Conservation (phyloP, 2,797 vertebrate genomes). For the Pitangus sulphuratus region DNA sequence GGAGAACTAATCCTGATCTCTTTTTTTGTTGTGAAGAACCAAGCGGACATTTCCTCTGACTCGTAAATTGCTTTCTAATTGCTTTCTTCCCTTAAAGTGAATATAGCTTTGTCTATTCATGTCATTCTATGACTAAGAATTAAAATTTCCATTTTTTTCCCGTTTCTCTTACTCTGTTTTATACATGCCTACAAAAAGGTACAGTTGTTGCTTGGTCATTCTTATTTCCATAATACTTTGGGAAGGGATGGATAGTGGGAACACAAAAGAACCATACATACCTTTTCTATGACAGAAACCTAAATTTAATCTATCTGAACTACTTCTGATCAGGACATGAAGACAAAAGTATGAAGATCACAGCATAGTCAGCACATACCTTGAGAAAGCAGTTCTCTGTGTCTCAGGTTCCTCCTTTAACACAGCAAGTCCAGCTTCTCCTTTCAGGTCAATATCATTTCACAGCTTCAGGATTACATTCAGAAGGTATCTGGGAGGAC, state of each 20-base stretch:
- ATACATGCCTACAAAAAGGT: background rate
- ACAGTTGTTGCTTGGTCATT: background rate
- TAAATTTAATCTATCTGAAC: background rate
- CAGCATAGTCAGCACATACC: background rate
- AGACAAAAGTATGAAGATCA: background rate
- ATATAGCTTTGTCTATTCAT: background rate
- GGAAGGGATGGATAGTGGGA: background rate
- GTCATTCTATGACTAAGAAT: background rate
- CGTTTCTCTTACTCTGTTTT: background rate
- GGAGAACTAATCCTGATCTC: background rate
- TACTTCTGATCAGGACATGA: background rate
- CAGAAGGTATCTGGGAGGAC: background rate
- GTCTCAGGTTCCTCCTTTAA: background rate
- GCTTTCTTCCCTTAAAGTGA: background rate
- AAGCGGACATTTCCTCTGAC: background rate
- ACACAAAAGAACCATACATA: background rate
- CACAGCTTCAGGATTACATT: background rate
- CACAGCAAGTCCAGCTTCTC: background rate
- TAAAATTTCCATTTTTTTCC: background rate
- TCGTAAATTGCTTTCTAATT: slow-evolving; percentile 20
- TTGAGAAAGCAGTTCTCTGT: background rate
- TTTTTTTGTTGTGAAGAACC: background rate
- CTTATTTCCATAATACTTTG: background rate
- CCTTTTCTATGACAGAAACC: background rate
- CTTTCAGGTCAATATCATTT: background rate